A percentile compares a stretch with the other conserved stretches of the same genome.
phyloP scores from a whole-genome alignment of 2,797 vertebrate genomes.

The Catharus ustulatus region DNA sequence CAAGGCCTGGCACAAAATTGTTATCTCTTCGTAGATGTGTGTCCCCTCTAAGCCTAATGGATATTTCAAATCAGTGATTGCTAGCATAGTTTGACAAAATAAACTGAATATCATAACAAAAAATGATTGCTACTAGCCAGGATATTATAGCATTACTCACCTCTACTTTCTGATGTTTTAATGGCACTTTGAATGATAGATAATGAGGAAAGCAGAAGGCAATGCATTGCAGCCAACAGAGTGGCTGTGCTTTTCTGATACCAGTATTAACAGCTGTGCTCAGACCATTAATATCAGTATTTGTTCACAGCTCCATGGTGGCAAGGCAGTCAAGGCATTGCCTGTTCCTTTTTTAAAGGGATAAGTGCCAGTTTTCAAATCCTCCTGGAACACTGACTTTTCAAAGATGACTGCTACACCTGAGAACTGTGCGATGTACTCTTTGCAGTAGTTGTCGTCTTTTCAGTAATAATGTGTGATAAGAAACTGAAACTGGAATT shows the following conservation, averaged over 20 bases:
- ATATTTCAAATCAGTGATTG: neutral
- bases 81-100: constrained; percentile 1
- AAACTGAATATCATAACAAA: neutral
- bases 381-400: neutral
- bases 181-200: neutral
- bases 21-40: neutral
- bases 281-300: neutral
- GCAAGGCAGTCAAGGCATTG: neutral
- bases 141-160: neutral
- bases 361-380: neutral
- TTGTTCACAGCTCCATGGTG: neutral
- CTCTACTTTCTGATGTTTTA: constrained; percentile 1
- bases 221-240: neutral
- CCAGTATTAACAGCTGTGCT: neutral
- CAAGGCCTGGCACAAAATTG: neutral
- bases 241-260: constrained; percentile 1
- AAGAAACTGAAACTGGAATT: neutral
- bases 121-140: neutral
- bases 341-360: neutral
- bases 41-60: neutral
- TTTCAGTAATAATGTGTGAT: neutral
- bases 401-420: neutral
- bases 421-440: neutral
- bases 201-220: constrained; percentile 20
- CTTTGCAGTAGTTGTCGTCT: neutral